Base-by-base conservation (phyloP, 2,113 vertebrate species). In the Callaeas wilsoni region DNA sequence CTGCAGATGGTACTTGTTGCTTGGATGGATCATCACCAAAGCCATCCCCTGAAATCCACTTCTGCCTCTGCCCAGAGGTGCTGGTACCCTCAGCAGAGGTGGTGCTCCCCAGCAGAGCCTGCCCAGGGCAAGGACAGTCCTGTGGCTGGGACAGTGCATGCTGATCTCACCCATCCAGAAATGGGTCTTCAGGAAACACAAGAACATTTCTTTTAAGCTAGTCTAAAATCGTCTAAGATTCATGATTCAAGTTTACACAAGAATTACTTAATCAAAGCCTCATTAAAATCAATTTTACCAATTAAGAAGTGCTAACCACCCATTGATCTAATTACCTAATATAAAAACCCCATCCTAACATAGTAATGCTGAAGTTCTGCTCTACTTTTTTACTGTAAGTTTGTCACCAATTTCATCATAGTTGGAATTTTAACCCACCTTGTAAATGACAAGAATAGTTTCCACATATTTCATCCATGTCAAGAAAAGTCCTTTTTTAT, bases 131-230 rank as follows among this genome's bases (percentile, higher is more conserved):
- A 30, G 2, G 18, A 9, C 50, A 27, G 16, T 52, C 32, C 37
- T 1, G 0, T 1, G 1, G 23, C 60, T 67, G 59, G 27, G 56
- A 65, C 55, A 18, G 22, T 0, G 5, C 11, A 41, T 10, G 8
- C 50, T 41, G 19, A 83, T 6, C 47, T 71, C 50, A 88, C n/a
- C 25, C 81, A 71, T 6, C 13, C 55, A 81, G 78, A 93, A 75
- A 83, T 3, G 11, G 16, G 22, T 37, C 65, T 86, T 73, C 63
- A 68, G 55, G 41, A 88, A 93, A 81, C 30, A 59, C 8, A 44
- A 37, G 74, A 8, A 19, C 5, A 18, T 64, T 90, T 84, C 57
- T 70, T 57, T 67, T 53, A 81, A 62, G 44, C 22, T 56, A 56
- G 22, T 67, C 25, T 78, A 65, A 75, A 82, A 82, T 17, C 27